Percentiles rank a stretch among this genome's conserved stretches.
Evolutionary conservation across 2,797 vertebrate species (phyloP).

Genomic region (Phataginus tricuspis): DNA sequence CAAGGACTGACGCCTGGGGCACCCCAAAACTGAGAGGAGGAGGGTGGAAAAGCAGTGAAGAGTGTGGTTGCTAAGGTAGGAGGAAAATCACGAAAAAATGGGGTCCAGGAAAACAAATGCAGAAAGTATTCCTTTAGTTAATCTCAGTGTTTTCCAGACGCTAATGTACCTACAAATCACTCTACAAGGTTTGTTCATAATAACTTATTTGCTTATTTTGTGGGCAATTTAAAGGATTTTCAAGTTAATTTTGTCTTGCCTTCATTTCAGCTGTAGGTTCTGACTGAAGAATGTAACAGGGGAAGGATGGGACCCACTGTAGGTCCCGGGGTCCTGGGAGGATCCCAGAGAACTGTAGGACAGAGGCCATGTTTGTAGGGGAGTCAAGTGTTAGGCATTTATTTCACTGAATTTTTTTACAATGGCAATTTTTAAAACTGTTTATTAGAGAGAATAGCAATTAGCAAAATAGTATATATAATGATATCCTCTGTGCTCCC

Average conservation of each 20-base stretch:
- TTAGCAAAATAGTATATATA: background rate
- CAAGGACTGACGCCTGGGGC: background rate
- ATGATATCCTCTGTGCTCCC: background rate
- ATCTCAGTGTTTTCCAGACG: background rate
- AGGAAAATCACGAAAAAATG: background rate
- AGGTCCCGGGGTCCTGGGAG: rapidly evolving
- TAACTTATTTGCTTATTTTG: background rate
- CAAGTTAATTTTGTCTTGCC: background rate
- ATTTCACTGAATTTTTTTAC: background rate
- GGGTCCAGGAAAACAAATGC: background rate
- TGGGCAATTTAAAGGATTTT: background rate
- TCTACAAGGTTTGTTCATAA: background rate
- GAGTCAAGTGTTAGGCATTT: background rate
- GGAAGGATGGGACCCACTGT: no score
- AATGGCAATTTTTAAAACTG: background rate
- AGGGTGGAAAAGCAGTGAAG: background rate
- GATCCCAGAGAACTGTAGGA: background rate
- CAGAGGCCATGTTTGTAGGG: background rate
- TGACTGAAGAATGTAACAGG: background rate
- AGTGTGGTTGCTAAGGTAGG: background rate
- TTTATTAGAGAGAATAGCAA: slow-evolving; percentile 8
- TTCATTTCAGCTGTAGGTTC: background rate
- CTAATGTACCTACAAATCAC: background rate
- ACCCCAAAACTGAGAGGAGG: background rate
- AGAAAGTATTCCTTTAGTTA: background rate